Conservation (phyloP, 2,888 invertebrate species). For the Lasioglossum marginatum region DNA sequence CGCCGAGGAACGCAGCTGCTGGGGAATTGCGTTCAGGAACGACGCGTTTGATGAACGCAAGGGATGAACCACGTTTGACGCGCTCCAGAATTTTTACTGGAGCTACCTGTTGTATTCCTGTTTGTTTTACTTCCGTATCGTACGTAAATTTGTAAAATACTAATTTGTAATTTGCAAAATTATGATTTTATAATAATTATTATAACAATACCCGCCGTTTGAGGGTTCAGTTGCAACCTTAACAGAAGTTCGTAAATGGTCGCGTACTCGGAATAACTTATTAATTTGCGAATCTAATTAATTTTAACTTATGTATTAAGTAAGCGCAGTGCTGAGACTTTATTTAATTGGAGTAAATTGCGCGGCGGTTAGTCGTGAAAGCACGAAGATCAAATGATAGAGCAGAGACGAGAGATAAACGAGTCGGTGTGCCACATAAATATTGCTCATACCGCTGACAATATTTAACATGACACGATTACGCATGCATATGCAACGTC, state of each 20-base stretch:
- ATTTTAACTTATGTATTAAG: too few species aligned
- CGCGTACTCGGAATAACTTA: too few species aligned
- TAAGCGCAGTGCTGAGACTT: neutral
- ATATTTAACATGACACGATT: constrained; percentile 42
- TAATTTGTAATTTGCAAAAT: too few species aligned
- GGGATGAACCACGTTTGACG: neutral
- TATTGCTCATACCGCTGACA: neutral
- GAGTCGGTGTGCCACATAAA: constrained; percentile 28
- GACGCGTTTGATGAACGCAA: neutral
- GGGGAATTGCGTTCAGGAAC: neutral
- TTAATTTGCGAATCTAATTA: neutral
- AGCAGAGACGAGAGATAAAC: neutral
- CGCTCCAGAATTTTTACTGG: neutral
- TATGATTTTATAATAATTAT: too few species aligned
- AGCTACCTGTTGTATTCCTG: neutral
- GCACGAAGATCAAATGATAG: neutral
- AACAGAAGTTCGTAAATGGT: too few species aligned
- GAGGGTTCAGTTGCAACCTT: too few species aligned
- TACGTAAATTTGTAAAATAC: too few species aligned
- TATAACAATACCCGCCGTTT: too few species aligned
- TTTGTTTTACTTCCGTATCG: too few species aligned
- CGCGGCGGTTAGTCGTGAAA: neutral
- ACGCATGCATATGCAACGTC: constrained; percentile 52
- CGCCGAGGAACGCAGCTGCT: neutral
- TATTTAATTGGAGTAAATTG: neutral